Percentiles rank a stretch among this genome's conserved stretches.
These are phyloP conservation scores for Malurus leucopterus DNA, from an alignment of 2,797 vertebrate genomes.

Conservation along the genomic window DNA sequence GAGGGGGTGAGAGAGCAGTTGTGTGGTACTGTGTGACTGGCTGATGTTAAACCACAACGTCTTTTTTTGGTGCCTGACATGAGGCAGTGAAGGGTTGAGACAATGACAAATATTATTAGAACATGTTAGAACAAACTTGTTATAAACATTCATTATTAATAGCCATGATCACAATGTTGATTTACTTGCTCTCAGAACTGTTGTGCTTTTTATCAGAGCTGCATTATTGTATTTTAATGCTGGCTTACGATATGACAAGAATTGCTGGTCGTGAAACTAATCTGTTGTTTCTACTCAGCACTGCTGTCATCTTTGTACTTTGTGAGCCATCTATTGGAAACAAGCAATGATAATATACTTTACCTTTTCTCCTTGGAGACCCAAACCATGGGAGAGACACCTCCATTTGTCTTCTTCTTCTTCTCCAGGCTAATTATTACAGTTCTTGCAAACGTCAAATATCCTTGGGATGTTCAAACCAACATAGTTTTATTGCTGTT, in stretches of 20 bases:
- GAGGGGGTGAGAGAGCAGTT: neutral
- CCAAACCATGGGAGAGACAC: neutral
- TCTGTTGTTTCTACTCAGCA: neutral
- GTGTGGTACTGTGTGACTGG: neutral
- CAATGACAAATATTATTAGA: neutral
- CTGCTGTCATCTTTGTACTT: neutral
- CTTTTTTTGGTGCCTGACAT: accelerated
- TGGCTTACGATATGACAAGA: neutral
- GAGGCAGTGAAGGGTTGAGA: neutral
- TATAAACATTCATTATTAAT: neutral
- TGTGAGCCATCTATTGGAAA: neutral
- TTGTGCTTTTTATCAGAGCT: neutral
- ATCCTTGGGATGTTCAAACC: neutral
- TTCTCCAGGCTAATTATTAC: neutral
- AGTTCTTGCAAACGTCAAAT: neutral
- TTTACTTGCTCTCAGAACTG: neutral
- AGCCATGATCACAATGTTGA: neutral
- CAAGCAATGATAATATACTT: neutral
- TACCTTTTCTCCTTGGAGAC: neutral
- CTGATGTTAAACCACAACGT: neutral
- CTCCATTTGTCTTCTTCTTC: neutral
- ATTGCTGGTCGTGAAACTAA: neutral
- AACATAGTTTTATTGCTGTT: neutral
- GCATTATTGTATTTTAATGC: neutral
- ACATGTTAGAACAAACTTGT: neutral